Evolutionary conservation across 92 coral and sea anemone genomes (phyloP), one percentile per base, ranked within the genome.

Genomic region (Scolanthus callimorphus): DNA sequence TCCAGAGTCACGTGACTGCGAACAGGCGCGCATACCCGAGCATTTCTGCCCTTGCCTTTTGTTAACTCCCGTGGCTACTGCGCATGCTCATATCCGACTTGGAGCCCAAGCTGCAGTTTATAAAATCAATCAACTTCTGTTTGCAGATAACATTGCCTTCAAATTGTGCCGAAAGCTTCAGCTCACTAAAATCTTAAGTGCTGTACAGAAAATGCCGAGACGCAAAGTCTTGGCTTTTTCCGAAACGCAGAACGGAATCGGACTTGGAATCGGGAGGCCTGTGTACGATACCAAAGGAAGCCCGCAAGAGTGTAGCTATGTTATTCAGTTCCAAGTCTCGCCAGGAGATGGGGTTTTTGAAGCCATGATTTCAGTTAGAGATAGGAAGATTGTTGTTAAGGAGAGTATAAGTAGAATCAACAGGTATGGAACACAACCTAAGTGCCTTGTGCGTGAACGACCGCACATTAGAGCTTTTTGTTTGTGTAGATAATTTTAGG

Each of bases 1-100:
- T 25, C 59, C 85, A 12, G 27, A 39, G 19, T 46, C 75, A 29
- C 70, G 81, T 25, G 57, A 46, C 27, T 80, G 86, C 44, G 41
- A 53, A 15, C 76, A 73, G 20, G 69, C 86, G 1, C 52, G 50
- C 20, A 73, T 80, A 17, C 86, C 86, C 4, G 86, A 59, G 27
- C 86, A 80, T 29, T 80, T 74, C 55, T 80, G 86, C 43, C 86
- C 86, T 3, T 80, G 86, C 26, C 66, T 74, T 9, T 59, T 64
- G 28, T 65, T 71, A 65, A 61, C 66, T 27, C 56, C 65, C 39
- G 47, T 74, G 56, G 25, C 39, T 21, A 25, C 63, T 2, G 55
- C 59, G 53, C 86, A 80, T 61, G 59, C 62, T 45, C 86, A 80
- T 63, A 68, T 80, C 2, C 49, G 26, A 27, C 52, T 58, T 26